Conservation (phyloP, 2,797 vertebrate species). For the Muscicapa striata region DNA sequence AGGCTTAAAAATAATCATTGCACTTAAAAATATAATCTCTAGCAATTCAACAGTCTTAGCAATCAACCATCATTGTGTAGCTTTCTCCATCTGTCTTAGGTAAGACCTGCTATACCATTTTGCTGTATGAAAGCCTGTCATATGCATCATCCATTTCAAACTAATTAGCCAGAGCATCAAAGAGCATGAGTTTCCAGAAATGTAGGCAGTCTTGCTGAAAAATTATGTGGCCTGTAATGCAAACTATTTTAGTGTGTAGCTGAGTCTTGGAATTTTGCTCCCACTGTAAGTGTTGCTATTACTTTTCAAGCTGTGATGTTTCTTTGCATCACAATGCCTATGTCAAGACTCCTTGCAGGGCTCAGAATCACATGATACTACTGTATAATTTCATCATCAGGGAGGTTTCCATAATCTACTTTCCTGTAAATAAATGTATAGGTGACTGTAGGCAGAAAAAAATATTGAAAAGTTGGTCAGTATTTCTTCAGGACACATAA, state of each 20-base stretch:
- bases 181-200: not conserved
- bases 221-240: not conserved
- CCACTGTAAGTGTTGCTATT: accelerated
- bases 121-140: not conserved
- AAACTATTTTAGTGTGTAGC: not conserved
- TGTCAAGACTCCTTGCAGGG: not conserved
- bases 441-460: not conserved
- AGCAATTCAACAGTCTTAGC: not conserved
- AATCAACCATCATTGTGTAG: not conserved
- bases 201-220: not conserved
- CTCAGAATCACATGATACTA: not conserved
- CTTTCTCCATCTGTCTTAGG: not conserved
- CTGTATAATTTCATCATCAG: not conserved
- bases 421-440: not conserved
- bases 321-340: not conserved
- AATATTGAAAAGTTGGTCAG: not conserved
- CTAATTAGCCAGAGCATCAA: not conserved
- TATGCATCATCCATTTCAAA: not conserved
- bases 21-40: not conserved
- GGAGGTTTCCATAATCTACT: not conserved
- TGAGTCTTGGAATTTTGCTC: not conserved
- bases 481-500: not conserved
- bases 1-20: not conserved
- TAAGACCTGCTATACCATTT: not conserved
- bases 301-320: not conserved